phyloP scores from a whole-genome alignment of 2,113 vertebrate genomes.

The Phodopus roborovskii region DNA sequence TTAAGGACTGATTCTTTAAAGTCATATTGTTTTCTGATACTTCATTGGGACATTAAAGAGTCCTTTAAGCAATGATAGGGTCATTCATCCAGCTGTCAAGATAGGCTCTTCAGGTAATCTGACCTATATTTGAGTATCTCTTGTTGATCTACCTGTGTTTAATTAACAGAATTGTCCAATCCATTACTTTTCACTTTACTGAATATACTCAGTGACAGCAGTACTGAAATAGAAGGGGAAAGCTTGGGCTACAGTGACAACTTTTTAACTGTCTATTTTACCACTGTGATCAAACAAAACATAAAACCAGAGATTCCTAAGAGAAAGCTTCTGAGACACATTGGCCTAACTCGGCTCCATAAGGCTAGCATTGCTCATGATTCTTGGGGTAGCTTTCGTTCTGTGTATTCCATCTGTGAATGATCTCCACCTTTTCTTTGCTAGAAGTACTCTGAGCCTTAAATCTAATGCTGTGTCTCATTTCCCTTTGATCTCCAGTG shows the following conservation, averaged over 20 bases:
- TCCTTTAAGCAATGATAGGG: slow-evolving; percentile 2
- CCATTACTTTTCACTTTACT: slow-evolving; percentile 40
- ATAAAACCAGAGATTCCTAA: neutral
- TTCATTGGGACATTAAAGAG: neutral
- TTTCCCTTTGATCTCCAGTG: neutral
- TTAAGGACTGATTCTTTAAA: slow-evolving; percentile 14
- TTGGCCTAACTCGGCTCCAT: neutral
- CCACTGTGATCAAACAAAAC: neutral
- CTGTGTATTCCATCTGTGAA: neutral
- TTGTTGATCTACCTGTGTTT: neutral
- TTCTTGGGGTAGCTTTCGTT: neutral
- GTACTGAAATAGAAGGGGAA: slow-evolving; percentile 25
- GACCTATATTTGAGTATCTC: neutral
- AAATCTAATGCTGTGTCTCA: neutral
- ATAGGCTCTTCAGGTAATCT: neutral
- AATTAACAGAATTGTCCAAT: neutral
- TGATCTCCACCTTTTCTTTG: neutral
- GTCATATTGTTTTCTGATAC: neutral
- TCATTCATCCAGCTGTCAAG: neutral
- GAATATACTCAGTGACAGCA: neutral
- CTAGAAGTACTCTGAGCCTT: neutral
- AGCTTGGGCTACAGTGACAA: neutral
- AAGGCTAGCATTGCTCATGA: neutral
- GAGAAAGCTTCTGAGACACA: neutral
- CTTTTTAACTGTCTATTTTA: slow-evolving; percentile 34